phyloP scores from a whole-genome alignment of 1,140 invertebrate genomes.

The Drosophila takahashii region DNA sequence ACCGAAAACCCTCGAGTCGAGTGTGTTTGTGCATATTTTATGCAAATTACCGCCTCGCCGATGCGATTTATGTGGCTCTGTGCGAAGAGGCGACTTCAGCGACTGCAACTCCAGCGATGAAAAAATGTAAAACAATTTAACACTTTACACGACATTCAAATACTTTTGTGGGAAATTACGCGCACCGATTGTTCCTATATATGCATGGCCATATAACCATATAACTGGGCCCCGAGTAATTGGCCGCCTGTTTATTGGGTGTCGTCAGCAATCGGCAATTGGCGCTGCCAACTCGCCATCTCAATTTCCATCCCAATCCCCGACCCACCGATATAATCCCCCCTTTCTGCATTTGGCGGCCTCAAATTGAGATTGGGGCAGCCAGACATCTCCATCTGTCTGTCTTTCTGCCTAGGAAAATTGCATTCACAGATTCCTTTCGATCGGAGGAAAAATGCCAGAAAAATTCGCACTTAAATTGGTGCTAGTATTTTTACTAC shows the following conservation, averaged over 20 bases:
- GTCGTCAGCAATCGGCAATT: conserved; percentile 80
- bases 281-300: conserved; percentile 38
- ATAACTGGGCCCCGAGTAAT: conserved; percentile 43
- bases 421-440: conserved; percentile 21
- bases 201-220: conserved; percentile 3
- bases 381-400: conserved; percentile 37
- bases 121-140: conserved; percentile 80
- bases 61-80: conserved; percentile 67
- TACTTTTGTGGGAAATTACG: conserved; percentile 80
- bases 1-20: background rate
- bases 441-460: background rate
- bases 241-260: conserved; percentile 75
- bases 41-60: conserved; percentile 75
- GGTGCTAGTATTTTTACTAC: conserved; percentile 14
- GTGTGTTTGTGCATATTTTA: conserved; percentile 73
- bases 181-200: conserved; percentile 56
- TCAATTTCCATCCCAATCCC: background rate
- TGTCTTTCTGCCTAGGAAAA: conserved; percentile 4
- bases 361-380: conserved; percentile 42
- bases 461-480: conserved; percentile 16
- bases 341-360: conserved; percentile 14
- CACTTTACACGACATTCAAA: conserved; percentile 83
- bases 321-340: background rate
- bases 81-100: conserved; percentile 47
- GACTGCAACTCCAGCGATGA: conserved; percentile 1